Percentiles rank a stretch among this genome's conserved stretches.
phyloP scores from a whole-genome alignment of 2,113 vertebrate genomes.

The Orcinus orca region DNA sequence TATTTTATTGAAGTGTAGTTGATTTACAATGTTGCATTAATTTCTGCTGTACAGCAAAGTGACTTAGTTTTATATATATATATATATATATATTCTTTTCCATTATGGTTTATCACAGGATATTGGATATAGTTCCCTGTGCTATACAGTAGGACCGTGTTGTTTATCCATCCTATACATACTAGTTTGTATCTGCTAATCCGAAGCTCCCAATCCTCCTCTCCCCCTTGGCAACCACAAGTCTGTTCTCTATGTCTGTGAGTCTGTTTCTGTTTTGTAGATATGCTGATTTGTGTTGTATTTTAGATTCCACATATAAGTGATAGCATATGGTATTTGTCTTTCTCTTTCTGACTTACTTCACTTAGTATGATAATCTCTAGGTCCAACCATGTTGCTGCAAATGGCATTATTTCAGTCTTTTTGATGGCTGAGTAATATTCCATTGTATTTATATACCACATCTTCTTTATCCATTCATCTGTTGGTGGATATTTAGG shows the following conservation, averaged over 20 bases:
- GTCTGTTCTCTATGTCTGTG: not conserved
- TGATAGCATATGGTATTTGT: not conserved
- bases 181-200: not conserved
- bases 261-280: not conserved
- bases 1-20: not conserved
- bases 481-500: not conserved
- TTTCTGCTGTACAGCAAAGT: not conserved
- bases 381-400: not conserved
- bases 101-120: not conserved
- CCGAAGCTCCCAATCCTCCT: not conserved
- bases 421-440: not conserved
- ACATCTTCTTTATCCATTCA: not conserved
- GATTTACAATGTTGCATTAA: not conserved
- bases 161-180: not conserved
- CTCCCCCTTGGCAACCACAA: not conserved
- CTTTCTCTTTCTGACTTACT: not conserved
- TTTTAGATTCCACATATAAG: not conserved
- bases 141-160: not conserved
- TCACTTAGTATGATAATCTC: not conserved
- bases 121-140: not conserved
- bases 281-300: not conserved
- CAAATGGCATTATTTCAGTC: not conserved
- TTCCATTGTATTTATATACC: not conserved
- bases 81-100: not conserved
- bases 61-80: not conserved